Base-by-base conservation (phyloP, 1,140 invertebrate genomes). In the Glomeris maerens region DNA sequence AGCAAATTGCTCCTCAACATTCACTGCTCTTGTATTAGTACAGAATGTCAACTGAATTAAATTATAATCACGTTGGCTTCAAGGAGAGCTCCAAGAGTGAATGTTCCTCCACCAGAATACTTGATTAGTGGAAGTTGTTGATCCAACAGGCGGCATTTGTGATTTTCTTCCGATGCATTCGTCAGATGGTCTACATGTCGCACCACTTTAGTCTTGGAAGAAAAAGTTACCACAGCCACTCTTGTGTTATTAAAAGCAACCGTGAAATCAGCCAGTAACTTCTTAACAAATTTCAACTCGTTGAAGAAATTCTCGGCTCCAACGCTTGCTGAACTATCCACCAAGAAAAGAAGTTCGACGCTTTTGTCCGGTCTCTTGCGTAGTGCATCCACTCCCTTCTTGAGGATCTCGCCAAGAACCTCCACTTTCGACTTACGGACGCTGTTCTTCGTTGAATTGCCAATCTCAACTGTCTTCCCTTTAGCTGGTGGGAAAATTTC, bases 211-310 rank as follows among this genome's bases (percentile, higher is more conserved):
- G 62, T 66, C 44, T 67, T 68, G 2, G 78, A 79, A 29, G 78
- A 77, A 60, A 80, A 83, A 2, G 78, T 80, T 4, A 83, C 67
- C 14, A 83, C 63, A 2, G 78, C 72, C 2, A 83, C 74, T 52
- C 78, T 64, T 0, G 79, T 79, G 14, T 75, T 68, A 54, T 77
- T 71, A 25, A 69, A 67, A 45, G 77, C 75, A 2, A 83, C 76
- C 0, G 74, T 77, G 52, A 81, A 79, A 61, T 81, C 79, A 3
- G 79, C 74, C n/a, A 83, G 55, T 1, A 83, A 62, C 60, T 80
- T 80, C 55, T 74, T 74, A 2, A 81, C 79, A 61, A 83, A 83
- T 57, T 75, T 78, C 27, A 81, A 59, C 62, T 82, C 80, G 55
- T 77, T 78, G 50, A 67, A 66, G 62, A 83, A 83, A 62, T 83